Evolutionary conservation across 2,113 vertebrate species (phyloP).

Genomic region (Mastomys coucha): DNA sequence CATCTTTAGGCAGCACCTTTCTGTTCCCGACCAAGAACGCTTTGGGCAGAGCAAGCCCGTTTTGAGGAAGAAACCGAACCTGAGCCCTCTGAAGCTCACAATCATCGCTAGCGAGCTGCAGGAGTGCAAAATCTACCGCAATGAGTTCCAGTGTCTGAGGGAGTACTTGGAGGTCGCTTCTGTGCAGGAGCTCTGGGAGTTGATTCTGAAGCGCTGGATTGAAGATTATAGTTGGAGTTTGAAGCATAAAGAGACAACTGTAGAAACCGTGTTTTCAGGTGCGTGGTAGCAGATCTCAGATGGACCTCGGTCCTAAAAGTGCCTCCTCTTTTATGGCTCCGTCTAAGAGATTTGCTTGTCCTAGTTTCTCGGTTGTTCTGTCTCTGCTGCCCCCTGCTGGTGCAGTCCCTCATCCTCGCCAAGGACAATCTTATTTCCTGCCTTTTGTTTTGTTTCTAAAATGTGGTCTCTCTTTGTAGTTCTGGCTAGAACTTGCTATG

Average conservation of each 20-base stretch:
- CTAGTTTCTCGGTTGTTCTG: background rate
- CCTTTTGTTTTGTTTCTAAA: background rate
- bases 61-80: constrained; percentile 59
- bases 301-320: rapidly evolving
- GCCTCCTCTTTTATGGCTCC: background rate
- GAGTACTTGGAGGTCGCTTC: constrained; percentile 73
- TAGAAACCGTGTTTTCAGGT: background rate
- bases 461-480: background rate
- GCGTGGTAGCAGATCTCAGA: background rate
- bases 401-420: rapidly evolving
- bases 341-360: background rate
- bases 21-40: background rate
- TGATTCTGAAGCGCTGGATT: constrained; percentile 74
- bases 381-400: constrained; percentile 9
- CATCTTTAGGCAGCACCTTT: constrained; percentile 63
- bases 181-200: constrained; percentile 74
- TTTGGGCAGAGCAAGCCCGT: constrained; percentile 27
- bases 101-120: constrained; percentile 74
- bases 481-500: background rate
- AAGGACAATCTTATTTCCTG: background rate
- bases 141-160: constrained; percentile 58
- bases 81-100: constrained; percentile 68
- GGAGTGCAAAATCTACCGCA: constrained; percentile 59
- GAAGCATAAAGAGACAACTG: constrained; percentile 7
- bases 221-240: constrained; percentile 78